A percentile compares a stretch with the other conserved stretches of the same genome.
Evolutionary conservation across 2,797 vertebrate genomes (phyloP).

Genomic region (Martes flavigula): DNA sequence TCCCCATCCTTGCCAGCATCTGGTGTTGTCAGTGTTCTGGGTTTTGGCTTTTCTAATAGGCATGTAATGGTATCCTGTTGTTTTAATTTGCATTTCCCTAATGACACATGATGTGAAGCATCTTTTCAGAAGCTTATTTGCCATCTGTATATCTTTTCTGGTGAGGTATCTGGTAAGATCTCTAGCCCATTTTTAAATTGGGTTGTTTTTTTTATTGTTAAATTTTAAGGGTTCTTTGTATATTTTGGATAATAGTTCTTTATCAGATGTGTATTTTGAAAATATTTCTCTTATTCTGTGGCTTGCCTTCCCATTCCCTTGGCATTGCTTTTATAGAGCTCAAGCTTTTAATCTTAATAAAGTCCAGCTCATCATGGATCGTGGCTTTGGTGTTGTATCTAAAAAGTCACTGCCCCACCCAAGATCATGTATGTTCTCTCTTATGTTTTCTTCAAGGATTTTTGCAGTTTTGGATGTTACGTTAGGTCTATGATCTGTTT

Average conservation of each 20-base stretch:
- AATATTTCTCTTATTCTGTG: neutral
- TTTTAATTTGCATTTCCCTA: neutral
- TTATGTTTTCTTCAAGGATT: neutral
- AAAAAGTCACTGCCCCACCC: neutral
- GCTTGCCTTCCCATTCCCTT: neutral
- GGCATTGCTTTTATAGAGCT: neutral
- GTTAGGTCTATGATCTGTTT: neutral
- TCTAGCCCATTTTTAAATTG: neutral
- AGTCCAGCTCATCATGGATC: neutral
- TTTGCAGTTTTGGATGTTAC: neutral
- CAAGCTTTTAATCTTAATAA: neutral
- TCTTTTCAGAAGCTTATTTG: neutral
- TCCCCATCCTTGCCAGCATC: neutral
- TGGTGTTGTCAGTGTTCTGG: neutral
- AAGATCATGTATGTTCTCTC: neutral
- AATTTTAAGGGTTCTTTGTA: neutral
- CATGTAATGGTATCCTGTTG: neutral
- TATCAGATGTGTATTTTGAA: neutral
- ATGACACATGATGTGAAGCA: neutral
- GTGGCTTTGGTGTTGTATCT: neutral
- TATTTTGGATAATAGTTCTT: neutral
- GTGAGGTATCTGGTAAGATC: neutral
- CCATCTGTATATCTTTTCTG: neutral
- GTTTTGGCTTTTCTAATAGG: neutral
- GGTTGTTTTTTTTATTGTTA: neutral